Percentiles rank a stretch among this genome's conserved stretches.
Evolutionary conservation across 2,797 vertebrate species (phyloP).

Genomic region (Cirrhinus mrigala): DNA sequence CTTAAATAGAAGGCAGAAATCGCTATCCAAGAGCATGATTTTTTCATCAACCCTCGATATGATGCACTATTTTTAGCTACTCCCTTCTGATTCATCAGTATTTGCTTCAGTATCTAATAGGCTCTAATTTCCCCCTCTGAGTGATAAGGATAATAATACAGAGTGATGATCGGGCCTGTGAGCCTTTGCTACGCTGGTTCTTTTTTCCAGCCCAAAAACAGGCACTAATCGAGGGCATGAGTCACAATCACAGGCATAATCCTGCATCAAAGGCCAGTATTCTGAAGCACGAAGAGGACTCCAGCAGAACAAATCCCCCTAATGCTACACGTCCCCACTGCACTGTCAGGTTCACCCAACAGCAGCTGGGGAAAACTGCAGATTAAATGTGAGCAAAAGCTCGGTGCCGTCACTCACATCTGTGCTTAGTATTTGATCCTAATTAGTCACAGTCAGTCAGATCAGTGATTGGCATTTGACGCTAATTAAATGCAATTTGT

Average conservation of each 20-base stretch:
- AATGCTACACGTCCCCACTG: conserved; percentile 52
- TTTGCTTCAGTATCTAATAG: conserved; percentile 47
- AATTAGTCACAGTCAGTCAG: conserved; percentile 38
- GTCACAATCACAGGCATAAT: conserved; percentile 72
- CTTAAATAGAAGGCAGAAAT: conserved; percentile 15
- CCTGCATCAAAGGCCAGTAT: conserved; percentile 67
- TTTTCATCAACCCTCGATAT: conserved; percentile 28
- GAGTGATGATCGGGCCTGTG: conserved; percentile 28
- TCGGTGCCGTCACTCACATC: conserved; percentile 21
- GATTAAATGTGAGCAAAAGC: conserved; percentile 20
- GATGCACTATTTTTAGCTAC: conserved; percentile 43
- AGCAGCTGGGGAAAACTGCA: conserved; percentile 43
- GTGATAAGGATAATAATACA: conserved; percentile 46
- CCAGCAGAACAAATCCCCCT: conserved; percentile 64
- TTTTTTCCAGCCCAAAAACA: conserved; percentile 51
- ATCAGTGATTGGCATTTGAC: conserved; percentile 45
- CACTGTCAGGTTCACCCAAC: conserved; percentile 44
- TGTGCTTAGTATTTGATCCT: conserved; percentile 40
- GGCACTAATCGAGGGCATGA: conserved; percentile 66
- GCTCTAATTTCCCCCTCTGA: conserved; percentile 21
- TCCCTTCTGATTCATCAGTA: conserved; percentile 39
- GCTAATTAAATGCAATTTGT: conserved; percentile 7
- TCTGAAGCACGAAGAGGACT: conserved; percentile 62
- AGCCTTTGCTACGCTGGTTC: conserved; percentile 13
- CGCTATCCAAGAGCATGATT: not conserved